Evolutionary conservation across 1,140 invertebrate species (phyloP).

Genomic region (Macrobrachium nipponense): DNA sequence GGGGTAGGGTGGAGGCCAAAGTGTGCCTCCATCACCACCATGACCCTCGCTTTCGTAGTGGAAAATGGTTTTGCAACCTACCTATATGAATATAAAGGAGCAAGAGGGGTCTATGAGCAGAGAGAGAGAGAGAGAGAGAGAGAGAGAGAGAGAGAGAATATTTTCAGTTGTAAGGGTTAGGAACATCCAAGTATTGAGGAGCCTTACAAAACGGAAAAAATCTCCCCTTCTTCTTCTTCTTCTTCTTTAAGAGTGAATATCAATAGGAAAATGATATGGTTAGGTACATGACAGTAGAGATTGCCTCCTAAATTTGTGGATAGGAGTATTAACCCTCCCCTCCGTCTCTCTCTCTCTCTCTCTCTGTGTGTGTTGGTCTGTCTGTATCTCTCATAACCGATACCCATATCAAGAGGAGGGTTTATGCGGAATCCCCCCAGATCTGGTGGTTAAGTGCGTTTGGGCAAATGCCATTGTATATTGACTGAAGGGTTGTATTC

Average conservation of each 20-base stretch:
- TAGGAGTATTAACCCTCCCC: not conserved
- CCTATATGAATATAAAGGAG: conserved; percentile 15
- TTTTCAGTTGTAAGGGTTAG: not conserved
- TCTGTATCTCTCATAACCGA: too few species aligned
- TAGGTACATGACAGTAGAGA: too few species aligned
- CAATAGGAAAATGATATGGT: too few species aligned
- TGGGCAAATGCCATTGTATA: too few species aligned
- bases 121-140: conserved; percentile 2
- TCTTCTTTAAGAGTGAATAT: too few species aligned
- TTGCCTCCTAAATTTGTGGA: not conserved
- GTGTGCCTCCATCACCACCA: not conserved
- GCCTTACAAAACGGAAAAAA: not conserved
- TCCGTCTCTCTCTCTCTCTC: not conserved
- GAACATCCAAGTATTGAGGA: not conserved
- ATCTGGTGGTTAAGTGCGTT: too few species aligned
- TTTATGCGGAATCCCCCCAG: too few species aligned
- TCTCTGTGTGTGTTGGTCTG: not conserved
- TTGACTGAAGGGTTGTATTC: too few species aligned
- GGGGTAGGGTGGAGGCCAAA: not conserved
- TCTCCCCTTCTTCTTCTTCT: too few species aligned
- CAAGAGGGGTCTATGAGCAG: not conserved
- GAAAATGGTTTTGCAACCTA: conserved; percentile 24
- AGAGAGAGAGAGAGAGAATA: conserved; percentile 5
- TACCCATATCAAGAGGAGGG: too few species aligned
- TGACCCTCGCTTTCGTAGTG: not conserved